These are phyloP conservation scores for Chlorodrepanis virens DNA, from an alignment of 2,113 vertebrate genomes.

Conservation along the genomic window DNA sequence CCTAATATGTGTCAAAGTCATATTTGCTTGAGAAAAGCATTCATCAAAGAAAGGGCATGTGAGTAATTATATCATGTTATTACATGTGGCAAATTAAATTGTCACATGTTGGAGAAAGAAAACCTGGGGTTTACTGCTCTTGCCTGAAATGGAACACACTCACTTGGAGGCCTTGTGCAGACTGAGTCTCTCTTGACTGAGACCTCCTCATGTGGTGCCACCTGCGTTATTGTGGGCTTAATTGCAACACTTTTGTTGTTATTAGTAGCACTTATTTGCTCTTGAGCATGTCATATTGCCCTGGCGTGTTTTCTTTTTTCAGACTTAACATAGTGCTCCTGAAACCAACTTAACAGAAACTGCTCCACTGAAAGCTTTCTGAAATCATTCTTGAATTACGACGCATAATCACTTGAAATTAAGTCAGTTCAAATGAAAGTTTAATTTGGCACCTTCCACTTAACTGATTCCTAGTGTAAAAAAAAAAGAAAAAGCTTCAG, in stretches of 20 bases:
- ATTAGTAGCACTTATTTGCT: slow-evolving; percentile 16
- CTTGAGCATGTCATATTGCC: not conserved
- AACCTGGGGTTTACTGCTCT: not conserved
- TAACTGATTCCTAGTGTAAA: slow-evolving; percentile 38
- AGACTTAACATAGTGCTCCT: not conserved
- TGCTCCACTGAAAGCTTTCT: slow-evolving; percentile 37
- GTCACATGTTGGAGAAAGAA: not conserved
- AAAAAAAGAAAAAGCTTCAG: slow-evolving; percentile 16
- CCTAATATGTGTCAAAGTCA: not conserved
- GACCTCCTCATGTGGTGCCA: slow-evolving; percentile 1
- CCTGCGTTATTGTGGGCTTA: slow-evolving; percentile 30
- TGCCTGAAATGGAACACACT: slow-evolving; percentile 1
- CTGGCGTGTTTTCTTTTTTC: not conserved
- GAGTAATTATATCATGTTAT: not conserved
- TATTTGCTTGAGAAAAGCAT: not conserved
- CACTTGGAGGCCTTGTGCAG: not conserved
- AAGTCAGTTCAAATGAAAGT: slow-evolving; percentile 48
- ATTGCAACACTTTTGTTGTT: slow-evolving; percentile 28
- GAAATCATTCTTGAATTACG: not conserved
- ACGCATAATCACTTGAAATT: slow-evolving; percentile 53
- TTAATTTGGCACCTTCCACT: slow-evolving; percentile 63
- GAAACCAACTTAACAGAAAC: not conserved
- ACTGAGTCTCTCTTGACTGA: not conserved
- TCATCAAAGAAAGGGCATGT: not conserved
- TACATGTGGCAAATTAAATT: slow-evolving; percentile 28